phyloP scores from a whole-genome alignment of 53 echinoderm and acorn worm species.

The Temnopleurus reevesii region DNA sequence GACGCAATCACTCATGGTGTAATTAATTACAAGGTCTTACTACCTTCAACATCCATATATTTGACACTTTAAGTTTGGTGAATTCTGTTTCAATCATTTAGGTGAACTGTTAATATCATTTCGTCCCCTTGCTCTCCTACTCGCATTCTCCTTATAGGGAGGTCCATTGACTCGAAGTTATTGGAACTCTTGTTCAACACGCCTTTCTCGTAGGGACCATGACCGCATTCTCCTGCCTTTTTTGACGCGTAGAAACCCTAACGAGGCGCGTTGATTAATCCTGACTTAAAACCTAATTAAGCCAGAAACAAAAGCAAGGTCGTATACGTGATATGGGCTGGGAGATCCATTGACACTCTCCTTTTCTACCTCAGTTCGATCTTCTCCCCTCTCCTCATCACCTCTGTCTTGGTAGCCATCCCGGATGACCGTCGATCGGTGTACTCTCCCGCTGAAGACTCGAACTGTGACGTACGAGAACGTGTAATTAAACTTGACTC shows the following conservation, averaged over 20 bases:
- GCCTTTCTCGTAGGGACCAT: neutral
- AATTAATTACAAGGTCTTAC: too few relatives aligned
- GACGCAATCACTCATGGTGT: too few relatives aligned
- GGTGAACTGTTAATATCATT: neutral
- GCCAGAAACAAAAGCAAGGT: constrained; percentile 40
- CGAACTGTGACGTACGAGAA: neutral
- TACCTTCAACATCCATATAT: too few relatives aligned
- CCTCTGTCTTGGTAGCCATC: neutral
- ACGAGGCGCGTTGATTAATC: constrained; percentile 14
- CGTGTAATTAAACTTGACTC: constrained; percentile 32
- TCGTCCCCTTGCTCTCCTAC: neutral
- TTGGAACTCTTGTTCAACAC: constrained; percentile 6
- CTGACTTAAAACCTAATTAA: constrained; percentile 35
- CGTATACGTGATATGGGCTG: neutral
- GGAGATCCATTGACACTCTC: constrained; percentile 3
- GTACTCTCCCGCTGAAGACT: neutral
- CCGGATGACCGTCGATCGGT: neutral
- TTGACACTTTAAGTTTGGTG: too few relatives aligned
- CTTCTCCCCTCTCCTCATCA: constrained; percentile 7
- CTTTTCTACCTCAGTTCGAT: neutral
- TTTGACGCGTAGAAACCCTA: neutral
- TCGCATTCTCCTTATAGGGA: constrained; percentile 29
- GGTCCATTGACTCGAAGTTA: neutral
- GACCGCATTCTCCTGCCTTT: constrained; percentile 19
- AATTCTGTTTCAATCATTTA: too few relatives aligned